These are phyloP conservation scores for Melangyna quadrimaculata DNA, from an alignment of 2,888 invertebrate genomes.

Conservation along the genomic window DNA sequence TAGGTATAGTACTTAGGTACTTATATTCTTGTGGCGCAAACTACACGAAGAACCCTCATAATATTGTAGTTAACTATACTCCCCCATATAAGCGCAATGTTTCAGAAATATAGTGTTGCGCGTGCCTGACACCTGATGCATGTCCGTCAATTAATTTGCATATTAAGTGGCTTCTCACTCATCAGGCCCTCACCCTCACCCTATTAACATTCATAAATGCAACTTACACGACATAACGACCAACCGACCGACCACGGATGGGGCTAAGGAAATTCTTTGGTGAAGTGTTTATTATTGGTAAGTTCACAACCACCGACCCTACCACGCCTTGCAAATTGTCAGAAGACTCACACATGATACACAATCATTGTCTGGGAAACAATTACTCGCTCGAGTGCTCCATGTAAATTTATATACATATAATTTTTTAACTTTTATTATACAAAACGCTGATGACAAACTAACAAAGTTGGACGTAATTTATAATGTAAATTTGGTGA, in stretches of 20 bases:
- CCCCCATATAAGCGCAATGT: neutral
- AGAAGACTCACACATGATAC: slow-evolving; percentile 24
- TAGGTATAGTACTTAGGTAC: too few relatives aligned
- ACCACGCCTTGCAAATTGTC: slow-evolving; percentile 56
- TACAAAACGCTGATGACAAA: neutral
- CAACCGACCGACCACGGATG: neutral
- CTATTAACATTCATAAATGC: slow-evolving; percentile 44
- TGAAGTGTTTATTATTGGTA: slow-evolving; percentile 41
- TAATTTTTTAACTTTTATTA: neutral
- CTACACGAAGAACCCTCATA: neutral
- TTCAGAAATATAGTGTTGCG: slow-evolving; percentile 39
- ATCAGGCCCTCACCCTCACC: slow-evolving; percentile 57
- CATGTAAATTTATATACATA: neutral
- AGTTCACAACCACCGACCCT: slow-evolving; percentile 7
- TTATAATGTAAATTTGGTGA: neutral
- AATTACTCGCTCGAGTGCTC: slow-evolving; percentile 43
- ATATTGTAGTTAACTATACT: neutral
- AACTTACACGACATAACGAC: neutral
- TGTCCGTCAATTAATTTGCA: slow-evolving; percentile 65
- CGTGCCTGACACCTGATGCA: slow-evolving; percentile 71
- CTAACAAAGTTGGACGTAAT: neutral
- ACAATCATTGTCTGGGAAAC: slow-evolving; percentile 23
- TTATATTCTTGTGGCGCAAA: neutral
- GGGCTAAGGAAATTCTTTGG: slow-evolving; percentile 8
- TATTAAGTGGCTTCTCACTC: slow-evolving; percentile 63